Base-by-base conservation (phyloP, 2,888 invertebrate species). In the Leptothorax acervorum region DNA sequence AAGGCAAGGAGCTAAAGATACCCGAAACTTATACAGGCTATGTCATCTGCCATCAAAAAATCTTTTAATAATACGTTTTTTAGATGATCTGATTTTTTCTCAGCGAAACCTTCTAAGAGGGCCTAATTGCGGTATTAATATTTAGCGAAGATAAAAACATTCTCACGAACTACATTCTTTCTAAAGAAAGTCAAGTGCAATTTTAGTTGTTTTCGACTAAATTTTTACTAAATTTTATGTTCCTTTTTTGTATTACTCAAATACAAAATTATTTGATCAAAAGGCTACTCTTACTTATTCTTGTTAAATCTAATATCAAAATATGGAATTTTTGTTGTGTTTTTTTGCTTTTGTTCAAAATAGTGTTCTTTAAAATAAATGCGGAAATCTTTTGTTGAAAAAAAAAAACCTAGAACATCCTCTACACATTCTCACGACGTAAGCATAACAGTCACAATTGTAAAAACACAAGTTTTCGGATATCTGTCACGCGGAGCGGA, bases 391-490 rank as follows among this genome's bases (percentile, higher is more conserved):
- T 23, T 48, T 15, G 11, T 62, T 45, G 45, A 65, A 15, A 18
- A 35, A 15, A 18, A 35, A 65, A 42, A 42, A 23, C 11, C 6
- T 8, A 6, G 28, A 31, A 74, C 42, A 23, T 11, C 1, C 42
- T 39, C 11, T 9, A 35, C 18, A 18, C 39, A 39, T 63, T 51
- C 11, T 51, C 55, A 15, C 55, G 11, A 45, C 31, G n/a, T 65
- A 51, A 55, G 31, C 51, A 60, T 86, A 68, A 76, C 65, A 15
- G 51, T 51, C 42, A 51, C 23, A 9, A 45, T 12, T 23, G 28
- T 82, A 74, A 87, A 83, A 83, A 83, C 55, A 85, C 68, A 73
- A 87, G 82, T 83, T 83, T 83, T 81, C 35, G 65, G 68, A 76
- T 76, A 71, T 68, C 51, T 55, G 48, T 31, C 51, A 28, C 39